Evolutionary conservation across 2,888 invertebrate species (phyloP).

Genomic region (Phymatocera aterrima): DNA sequence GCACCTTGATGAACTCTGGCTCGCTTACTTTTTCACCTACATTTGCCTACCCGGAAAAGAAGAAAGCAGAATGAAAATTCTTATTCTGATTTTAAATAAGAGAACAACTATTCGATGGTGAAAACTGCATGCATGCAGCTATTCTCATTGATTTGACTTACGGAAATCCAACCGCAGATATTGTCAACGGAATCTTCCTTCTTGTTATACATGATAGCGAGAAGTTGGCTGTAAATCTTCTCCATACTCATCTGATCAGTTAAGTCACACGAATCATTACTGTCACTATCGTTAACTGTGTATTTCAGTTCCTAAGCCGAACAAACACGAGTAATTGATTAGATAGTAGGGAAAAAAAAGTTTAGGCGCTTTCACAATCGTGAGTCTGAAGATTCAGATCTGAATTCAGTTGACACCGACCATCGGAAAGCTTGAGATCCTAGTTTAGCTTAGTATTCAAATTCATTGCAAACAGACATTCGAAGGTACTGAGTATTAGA

Average conservation of each 20-base stretch:
- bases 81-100: background rate
- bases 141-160: slow-evolving; percentile 68
- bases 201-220: slow-evolving; percentile 73
- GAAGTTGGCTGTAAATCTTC: slow-evolving; percentile 77
- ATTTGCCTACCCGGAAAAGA: slow-evolving; percentile 78
- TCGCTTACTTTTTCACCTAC: slow-evolving; percentile 80
- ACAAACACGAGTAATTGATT: background rate
- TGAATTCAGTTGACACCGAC: too few relatives aligned
- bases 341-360: slow-evolving; percentile 34
- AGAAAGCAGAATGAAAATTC: background rate
- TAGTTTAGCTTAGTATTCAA: too few relatives aligned
- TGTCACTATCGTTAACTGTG: slow-evolving; percentile 66
- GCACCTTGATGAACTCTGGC: slow-evolving; percentile 83
- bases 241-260: slow-evolving; percentile 73
- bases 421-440: too few relatives aligned
- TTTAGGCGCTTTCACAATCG: background rate
- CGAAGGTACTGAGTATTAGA: background rate
- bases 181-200: slow-evolving; percentile 76
- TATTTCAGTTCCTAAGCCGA: slow-evolving; percentile 77
- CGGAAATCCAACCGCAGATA: slow-evolving; percentile 81
- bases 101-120: too few relatives aligned
- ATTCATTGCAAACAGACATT: background rate
- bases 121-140: background rate
- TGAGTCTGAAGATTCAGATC: too few relatives aligned
- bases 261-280: slow-evolving; percentile 55